Conservation (phyloP, 53 echinoderm and acorn worm genomes). For the Apostichopus leukothele region DNA sequence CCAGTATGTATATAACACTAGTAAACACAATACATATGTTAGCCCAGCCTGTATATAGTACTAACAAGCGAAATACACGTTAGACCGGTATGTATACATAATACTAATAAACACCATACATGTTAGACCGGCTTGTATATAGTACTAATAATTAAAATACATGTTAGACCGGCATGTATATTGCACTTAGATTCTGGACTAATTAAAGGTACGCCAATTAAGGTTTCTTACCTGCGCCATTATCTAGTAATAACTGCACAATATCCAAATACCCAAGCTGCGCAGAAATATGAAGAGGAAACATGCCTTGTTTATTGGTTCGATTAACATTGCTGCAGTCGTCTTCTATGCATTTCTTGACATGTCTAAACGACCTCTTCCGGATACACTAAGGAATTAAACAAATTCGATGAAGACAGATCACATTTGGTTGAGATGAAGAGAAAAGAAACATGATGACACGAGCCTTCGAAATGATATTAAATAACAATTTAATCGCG, state of each 20-base stretch:
- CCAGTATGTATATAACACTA: no score
- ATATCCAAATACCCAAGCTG: conserved; percentile 50
- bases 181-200: background rate
- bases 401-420: no score
- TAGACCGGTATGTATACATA: no score
- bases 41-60: no score
- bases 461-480: no score
- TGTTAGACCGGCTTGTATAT: no score
- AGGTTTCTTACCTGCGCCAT: conserved; percentile 43
- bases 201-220: background rate
- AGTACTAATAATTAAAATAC: background rate
- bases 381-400: conserved; percentile 6
- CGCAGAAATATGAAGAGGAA: conserved; percentile 57
- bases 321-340: conserved; percentile 32
- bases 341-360: conserved; percentile 17
- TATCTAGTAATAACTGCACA: conserved; percentile 48
- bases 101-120: no score
- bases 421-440: no score
- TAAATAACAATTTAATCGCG: no score
- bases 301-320: conserved; percentile 53
- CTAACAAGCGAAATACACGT: no score
- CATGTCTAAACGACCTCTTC: conserved; percentile 26
- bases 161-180: background rate
- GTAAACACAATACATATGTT: no score
- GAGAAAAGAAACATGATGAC: no score